Conservation (phyloP, 1,140 invertebrate species). For the Camponotus vicinus region DNA sequence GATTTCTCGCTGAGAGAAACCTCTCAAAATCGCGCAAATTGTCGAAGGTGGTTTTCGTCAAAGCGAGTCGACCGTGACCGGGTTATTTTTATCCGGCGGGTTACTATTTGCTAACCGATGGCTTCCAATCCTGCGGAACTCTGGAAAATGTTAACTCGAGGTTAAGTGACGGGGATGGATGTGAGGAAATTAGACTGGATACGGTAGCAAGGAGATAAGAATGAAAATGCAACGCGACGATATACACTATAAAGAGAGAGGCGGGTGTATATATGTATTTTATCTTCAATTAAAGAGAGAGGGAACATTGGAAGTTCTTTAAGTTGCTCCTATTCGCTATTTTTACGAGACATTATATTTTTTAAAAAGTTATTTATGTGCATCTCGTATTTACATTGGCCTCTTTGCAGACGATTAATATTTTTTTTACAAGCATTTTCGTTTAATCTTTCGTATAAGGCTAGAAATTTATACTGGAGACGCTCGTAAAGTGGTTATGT, state of each 20-base stretch:
- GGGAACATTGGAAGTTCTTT: slow-evolving; percentile 13
- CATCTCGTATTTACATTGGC: slow-evolving; percentile 12
- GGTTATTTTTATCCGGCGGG: slow-evolving; percentile 26
- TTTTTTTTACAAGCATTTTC: background rate
- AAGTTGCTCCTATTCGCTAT: background rate
- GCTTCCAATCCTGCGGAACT: slow-evolving; percentile 10
- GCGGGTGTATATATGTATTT: background rate
- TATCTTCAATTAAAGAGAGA: slow-evolving; percentile 16
- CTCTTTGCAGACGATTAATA: slow-evolving; percentile 38
- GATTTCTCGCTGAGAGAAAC: background rate
- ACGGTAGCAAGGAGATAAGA: background rate
- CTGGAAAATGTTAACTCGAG: background rate
- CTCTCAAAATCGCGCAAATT: slow-evolving; percentile 11
- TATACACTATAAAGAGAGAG: background rate
- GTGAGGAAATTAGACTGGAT: background rate
- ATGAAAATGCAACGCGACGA: background rate
- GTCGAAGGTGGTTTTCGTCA: slow-evolving; percentile 14
- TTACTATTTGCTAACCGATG: background rate
- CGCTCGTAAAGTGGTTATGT: background rate
- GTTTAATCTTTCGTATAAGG: background rate
- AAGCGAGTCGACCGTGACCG: slow-evolving; percentile 8
- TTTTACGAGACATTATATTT: slow-evolving; percentile 11
- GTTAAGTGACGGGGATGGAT: background rate
- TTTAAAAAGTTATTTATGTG: background rate
- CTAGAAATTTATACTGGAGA: slow-evolving; percentile 31